Evolutionary conservation across 1,140 invertebrate species (phyloP), one percentile per base, ranked within the genome.

Genomic region (Holcopasites calliopsidis): DNA sequence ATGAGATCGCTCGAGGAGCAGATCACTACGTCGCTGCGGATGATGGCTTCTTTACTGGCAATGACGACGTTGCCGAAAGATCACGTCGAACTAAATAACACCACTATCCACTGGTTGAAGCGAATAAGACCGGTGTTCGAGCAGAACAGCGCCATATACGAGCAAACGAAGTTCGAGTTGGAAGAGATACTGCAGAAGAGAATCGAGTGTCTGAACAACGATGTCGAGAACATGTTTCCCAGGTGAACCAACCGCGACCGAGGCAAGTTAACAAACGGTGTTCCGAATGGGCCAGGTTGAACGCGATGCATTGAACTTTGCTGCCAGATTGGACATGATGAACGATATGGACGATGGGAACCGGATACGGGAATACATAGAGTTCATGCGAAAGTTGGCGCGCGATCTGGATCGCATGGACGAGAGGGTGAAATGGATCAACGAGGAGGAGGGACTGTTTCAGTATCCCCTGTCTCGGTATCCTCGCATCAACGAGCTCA

Each of bases 381-480:
- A 91, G 65, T 83, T 94, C 84, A 91, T 95, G 2, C 84, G 90
- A 18, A 90, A 92, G 28, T 90, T 95, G 7, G 91, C 94, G 57
- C 92, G 92, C 62, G 91, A 93, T 79, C 86, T 95, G 10, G 84
- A 91, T 60, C 87, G 92, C 44, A 88, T 94, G 28, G 90, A 93
- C 66, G 90, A 92, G 38, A 90, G 92, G 40, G 93, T 94, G 28
- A 79, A 88, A 6, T 93, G 92, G 91, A 94, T 95, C 49, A 95
- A 95, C 83, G 90, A 93, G 82, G 95, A 96, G 89, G 95, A 96
- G 88, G 89, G 88, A 4, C 86, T 96, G 0, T 95, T 95, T 76
- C 95, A 95, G 78, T 94, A 95, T 82, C 93, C 94, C 1, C 86
- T 93, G 33, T 94, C 93, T 2, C 85, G 87, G 0, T 96, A 94